A percentile compares a stretch with the other conserved stretches of the same genome.
Conservation (phyloP, 2,113 vertebrate genomes). For the Colaptes auratus region DNA sequence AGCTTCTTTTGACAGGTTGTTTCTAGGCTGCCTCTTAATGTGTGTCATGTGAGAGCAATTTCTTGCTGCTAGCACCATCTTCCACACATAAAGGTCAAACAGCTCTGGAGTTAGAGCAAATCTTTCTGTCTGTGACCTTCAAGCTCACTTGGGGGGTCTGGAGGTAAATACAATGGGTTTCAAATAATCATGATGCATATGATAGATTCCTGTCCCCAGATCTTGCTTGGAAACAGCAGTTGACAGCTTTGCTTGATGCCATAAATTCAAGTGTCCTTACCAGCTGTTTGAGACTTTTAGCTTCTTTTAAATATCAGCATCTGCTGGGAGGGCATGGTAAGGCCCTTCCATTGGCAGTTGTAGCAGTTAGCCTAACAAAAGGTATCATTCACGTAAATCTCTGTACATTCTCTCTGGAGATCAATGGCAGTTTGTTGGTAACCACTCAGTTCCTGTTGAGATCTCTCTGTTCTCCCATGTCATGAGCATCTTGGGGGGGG, state of each 20-base stretch:
- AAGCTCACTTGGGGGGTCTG: not conserved
- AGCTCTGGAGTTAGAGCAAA: not conserved
- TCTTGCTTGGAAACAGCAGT: not conserved
- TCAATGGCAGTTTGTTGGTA: not conserved
- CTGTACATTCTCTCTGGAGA: not conserved
- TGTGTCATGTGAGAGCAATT: not conserved
- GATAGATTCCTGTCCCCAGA: not conserved
- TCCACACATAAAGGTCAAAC: fast-evolving
- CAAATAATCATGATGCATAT: not conserved
- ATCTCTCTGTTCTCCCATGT: not conserved
- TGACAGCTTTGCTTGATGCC: not conserved
- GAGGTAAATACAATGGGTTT: not conserved
- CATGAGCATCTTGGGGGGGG: not conserved
- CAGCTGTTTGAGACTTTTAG: not conserved
- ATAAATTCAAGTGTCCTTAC: not conserved
- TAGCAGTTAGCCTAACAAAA: not conserved
- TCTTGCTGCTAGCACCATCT: not conserved
- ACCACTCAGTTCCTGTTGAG: not conserved
- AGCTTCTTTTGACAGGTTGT: not conserved
- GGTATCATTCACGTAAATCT: not conserved
- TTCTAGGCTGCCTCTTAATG: not conserved
- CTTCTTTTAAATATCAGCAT: not conserved
- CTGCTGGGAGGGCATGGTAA: not conserved
- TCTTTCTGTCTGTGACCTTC: not conserved
- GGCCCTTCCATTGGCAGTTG: not conserved